phyloP scores from a whole-genome alignment of 2,113 vertebrate genomes.

The Tragelaphus buxtoni region DNA sequence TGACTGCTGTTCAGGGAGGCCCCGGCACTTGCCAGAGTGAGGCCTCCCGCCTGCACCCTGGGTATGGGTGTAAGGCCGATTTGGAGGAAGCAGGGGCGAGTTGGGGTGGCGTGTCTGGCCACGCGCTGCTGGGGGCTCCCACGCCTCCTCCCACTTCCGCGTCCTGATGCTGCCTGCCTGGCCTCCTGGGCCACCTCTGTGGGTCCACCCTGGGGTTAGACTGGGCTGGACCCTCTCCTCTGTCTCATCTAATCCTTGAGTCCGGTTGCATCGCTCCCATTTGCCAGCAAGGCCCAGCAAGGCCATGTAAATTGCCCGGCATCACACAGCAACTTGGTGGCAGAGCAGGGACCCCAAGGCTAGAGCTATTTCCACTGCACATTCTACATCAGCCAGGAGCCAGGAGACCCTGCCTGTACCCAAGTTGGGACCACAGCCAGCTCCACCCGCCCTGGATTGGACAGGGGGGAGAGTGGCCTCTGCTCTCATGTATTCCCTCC shows the following conservation, averaged over 20 bases:
- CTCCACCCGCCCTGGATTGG: neutral
- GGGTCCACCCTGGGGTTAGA: rapidly evolving
- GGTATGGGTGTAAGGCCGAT: too few relatives aligned
- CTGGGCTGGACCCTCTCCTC: neutral
- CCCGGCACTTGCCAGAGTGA: neutral
- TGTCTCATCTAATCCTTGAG: neutral
- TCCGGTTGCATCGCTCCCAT: neutral
- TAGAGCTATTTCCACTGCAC: neutral
- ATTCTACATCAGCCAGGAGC: neutral
- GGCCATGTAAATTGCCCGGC: neutral
- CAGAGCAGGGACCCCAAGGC: neutral
- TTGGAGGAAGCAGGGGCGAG: neutral
- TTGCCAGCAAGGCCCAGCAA: neutral
- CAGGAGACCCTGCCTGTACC: neutral
- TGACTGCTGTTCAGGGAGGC: neutral
- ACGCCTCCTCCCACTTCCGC: rapidly evolving
- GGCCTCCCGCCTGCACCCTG: neutral
- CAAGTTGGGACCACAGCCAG: neutral
- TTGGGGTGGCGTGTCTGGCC: neutral
- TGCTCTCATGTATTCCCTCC: rapidly evolving
- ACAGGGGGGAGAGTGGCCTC: neutral
- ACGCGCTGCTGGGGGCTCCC: rapidly evolving
- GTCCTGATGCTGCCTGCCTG: neutral
- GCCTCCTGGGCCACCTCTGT: neutral
- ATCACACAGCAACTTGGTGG: neutral